Percentiles rank a stretch among this genome's conserved stretches.
Conservation (phyloP, 2,797 vertebrate species). For the Pipistrellus pygmaeus region DNA sequence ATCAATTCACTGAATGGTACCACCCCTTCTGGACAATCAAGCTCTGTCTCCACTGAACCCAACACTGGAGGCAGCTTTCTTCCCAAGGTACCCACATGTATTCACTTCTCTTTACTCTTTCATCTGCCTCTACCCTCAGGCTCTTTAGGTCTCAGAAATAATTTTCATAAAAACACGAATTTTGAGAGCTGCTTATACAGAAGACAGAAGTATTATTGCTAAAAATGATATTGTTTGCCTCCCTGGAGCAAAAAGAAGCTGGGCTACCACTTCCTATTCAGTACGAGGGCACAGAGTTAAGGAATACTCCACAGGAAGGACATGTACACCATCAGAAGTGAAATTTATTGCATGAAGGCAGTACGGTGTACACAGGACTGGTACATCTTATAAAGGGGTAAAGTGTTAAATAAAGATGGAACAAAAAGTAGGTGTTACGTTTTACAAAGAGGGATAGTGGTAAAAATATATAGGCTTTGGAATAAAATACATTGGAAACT, state of each 20-base stretch:
- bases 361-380: conserved; percentile 1
- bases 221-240: background rate
- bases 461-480: conserved; percentile 5
- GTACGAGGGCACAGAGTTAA: conserved; percentile 6
- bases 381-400: background rate
- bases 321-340: background rate
- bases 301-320: background rate
- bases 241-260: conserved; percentile 11
- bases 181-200: conserved; percentile 46
- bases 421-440: conserved; percentile 29
- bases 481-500: conserved; percentile 25
- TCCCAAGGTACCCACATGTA: background rate
- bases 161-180: conserved; percentile 40
- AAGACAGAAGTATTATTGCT: background rate
- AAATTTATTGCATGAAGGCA: conserved; percentile 12
- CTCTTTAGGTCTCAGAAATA: conserved; percentile 39
- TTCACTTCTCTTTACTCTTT: conserved; percentile 53
- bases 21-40: background rate
- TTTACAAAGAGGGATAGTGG: conserved; percentile 17
- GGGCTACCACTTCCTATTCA: background rate
- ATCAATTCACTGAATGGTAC: background rate
- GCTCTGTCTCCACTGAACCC: conserved; percentile 7
- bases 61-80: background rate
- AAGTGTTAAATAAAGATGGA: conserved; percentile 25
- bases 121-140: background rate